Evolutionary conservation across 2,113 vertebrate genomes (phyloP).

Genomic region (Sphyrna mokarran): DNA sequence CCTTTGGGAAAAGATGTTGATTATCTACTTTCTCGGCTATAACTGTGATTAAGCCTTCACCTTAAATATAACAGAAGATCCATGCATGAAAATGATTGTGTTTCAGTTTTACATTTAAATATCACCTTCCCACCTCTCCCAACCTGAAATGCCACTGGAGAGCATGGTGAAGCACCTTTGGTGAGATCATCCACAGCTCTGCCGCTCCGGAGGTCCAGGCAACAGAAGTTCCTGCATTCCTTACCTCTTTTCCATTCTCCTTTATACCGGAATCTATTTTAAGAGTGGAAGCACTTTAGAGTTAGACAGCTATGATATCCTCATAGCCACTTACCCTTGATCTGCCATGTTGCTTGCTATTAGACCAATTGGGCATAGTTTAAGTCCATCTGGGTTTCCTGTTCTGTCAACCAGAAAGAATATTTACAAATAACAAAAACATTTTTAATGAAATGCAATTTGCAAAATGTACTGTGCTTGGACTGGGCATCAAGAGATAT

Average conservation of each 20-base stretch:
- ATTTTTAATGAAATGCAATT: neutral
- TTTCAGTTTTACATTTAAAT: neutral
- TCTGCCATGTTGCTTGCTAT: neutral
- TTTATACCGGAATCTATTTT: neutral
- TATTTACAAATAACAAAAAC: neutral
- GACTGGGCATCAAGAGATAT: neutral
- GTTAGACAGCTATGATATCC: neutral
- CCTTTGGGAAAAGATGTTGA: no score
- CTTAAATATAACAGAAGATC: neutral
- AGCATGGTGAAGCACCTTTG: no score
- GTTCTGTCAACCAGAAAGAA: neutral
- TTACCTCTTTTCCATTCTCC: neutral
- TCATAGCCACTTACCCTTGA: neutral
- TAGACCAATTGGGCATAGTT: neutral
- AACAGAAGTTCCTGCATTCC: no score
- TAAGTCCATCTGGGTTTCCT: neutral
- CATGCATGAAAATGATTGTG: neutral
- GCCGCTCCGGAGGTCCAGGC: no score
- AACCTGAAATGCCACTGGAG: neutral
- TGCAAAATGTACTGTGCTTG: neutral
- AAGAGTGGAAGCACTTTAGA: neutral
- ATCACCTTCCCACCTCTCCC: neutral
- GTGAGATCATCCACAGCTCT: no score
- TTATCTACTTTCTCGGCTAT: neutral
- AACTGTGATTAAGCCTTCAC: neutral